These are phyloP conservation scores for Urocynchramus pylzowi DNA, from an alignment of 2,113 vertebrate genomes.

Conservation along the genomic window DNA sequence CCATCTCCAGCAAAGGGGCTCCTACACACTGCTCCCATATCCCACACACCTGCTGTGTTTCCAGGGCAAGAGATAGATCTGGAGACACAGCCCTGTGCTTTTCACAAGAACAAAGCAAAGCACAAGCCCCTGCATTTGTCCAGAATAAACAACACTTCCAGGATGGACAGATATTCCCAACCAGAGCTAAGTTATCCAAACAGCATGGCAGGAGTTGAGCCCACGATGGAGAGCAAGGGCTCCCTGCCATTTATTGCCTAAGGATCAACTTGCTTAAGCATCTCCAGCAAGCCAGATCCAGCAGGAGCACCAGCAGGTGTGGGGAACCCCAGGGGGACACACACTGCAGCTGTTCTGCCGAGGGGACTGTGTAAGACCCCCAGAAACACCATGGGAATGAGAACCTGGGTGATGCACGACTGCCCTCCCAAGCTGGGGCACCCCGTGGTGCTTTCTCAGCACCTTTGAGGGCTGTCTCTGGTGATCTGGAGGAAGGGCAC, in stretches of 20 bases:
- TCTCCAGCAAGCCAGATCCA: background rate
- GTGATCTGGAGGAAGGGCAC: background rate
- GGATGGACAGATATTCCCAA: background rate
- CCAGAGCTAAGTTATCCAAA: background rate
- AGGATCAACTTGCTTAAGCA: background rate
- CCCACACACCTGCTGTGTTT: rapidly evolving
- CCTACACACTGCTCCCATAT: background rate
- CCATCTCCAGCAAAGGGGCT: background rate
- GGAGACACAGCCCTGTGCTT: background rate
- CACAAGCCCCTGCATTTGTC: background rate
- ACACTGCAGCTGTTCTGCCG: background rate
- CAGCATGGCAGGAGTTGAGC: background rate
- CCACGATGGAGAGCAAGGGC: background rate
- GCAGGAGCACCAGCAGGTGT: background rate
- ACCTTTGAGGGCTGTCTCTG: background rate
- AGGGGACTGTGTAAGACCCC: background rate
- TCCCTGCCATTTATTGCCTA: background rate
- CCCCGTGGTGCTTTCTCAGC: rapidly evolving
- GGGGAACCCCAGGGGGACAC: rapidly evolving
- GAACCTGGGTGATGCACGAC: background rate
- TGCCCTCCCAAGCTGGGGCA: background rate
- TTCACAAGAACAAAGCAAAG: background rate
- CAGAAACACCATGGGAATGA: rapidly evolving
- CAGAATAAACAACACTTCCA: background rate
- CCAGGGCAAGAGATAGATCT: rapidly evolving